Conservation (phyloP, 2,888 invertebrate species). For the Erebia epiphron region DNA sequence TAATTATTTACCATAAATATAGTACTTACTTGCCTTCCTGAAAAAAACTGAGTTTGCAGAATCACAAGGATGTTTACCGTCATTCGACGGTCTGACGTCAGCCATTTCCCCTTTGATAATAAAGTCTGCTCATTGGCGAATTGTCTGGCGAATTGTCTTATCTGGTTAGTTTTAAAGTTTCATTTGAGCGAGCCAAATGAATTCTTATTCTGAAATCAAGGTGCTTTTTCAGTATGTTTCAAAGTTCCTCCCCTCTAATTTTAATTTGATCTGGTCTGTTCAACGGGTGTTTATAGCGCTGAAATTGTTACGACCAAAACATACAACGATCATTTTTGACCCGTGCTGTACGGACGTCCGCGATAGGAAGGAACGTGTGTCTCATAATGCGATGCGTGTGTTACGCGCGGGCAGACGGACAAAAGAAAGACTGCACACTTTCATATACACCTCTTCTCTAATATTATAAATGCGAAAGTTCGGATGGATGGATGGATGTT, state of each 20-base stretch:
- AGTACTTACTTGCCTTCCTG: too few relatives aligned
- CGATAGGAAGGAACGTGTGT: too few relatives aligned
- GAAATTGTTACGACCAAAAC: background rate
- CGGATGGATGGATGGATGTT: too few relatives aligned
- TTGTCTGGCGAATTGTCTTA: slow-evolving; percentile 6
- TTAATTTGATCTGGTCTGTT: background rate
- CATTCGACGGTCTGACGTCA: background rate
- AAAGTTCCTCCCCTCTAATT: background rate
- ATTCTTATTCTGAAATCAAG: background rate
- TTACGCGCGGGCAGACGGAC: too few relatives aligned
- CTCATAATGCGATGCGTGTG: too few relatives aligned
- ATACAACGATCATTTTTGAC: too few relatives aligned
- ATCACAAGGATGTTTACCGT: slow-evolving; percentile 8
- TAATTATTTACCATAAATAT: too few relatives aligned
- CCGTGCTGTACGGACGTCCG: too few relatives aligned
- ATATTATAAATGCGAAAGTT: too few relatives aligned
- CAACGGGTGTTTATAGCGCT: too few relatives aligned
- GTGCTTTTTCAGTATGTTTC: background rate
- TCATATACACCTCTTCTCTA: too few relatives aligned
- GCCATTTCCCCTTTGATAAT: slow-evolving; percentile 17
- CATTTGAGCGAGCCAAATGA: slow-evolving; percentile 13
- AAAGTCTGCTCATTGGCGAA: slow-evolving; percentile 12
- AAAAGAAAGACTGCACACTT: too few relatives aligned
- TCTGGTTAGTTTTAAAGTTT: slow-evolving; percentile 11
- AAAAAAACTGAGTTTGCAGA: background rate